Conservation (phyloP, 2,113 vertebrate genomes). For the Pongo abelii region DNA sequence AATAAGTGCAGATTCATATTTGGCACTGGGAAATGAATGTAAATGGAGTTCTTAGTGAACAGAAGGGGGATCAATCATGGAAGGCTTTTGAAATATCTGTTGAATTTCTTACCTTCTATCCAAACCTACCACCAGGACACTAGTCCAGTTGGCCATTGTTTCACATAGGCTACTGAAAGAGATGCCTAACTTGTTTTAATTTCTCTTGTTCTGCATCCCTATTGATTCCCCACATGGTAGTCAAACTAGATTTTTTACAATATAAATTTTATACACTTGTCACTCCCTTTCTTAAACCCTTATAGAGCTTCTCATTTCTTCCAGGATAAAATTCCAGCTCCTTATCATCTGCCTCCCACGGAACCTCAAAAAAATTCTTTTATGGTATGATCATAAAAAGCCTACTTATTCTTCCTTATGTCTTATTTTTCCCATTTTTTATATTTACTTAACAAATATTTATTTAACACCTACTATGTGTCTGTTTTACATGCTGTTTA, state of each 20-base stretch:
- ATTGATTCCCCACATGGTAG: neutral
- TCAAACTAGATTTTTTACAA: neutral
- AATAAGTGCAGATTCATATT: neutral
- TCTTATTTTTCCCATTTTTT: neutral
- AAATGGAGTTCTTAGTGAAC: constrained; percentile 7
- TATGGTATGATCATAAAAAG: neutral
- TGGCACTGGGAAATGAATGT: neutral
- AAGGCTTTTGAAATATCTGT: neutral
- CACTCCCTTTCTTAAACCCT: neutral
- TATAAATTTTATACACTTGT: neutral
- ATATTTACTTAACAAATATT: neutral
- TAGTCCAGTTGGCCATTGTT: neutral
- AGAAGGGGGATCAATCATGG: neutral
- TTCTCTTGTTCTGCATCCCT: neutral
- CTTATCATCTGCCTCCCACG: neutral
- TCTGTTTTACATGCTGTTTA: neutral
- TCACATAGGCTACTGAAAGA: neutral
- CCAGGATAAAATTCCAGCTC: neutral
- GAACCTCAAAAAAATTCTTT: neutral
- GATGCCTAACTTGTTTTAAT: neutral
- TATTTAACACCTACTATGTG: neutral
- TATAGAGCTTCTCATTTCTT: neutral
- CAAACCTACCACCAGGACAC: neutral
- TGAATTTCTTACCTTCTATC: neutral
- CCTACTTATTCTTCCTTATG: neutral